Percentiles rank a stretch among this genome's conserved stretches.
Conservation (phyloP, 2,113 vertebrate species). For the Potamarius usumacintae region DNA sequence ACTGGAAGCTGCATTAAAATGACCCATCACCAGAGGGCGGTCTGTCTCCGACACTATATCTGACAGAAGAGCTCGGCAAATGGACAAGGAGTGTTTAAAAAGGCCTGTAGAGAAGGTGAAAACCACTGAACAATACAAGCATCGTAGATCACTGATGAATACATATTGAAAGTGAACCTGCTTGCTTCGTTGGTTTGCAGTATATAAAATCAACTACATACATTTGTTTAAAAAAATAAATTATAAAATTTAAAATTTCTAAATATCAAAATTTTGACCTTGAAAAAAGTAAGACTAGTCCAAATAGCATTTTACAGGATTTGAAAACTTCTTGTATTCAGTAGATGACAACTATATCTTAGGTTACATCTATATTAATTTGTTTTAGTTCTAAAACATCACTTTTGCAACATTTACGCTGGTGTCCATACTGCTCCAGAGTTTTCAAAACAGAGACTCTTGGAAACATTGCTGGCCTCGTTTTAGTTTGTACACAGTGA, state of each 20-base stretch:
- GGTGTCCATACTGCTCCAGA: too few relatives aligned
- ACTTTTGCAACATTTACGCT: too few relatives aligned
- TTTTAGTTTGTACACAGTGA: too few relatives aligned
- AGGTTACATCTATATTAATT: too few relatives aligned
- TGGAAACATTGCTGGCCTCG: too few relatives aligned
- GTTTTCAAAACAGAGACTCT: too few relatives aligned
- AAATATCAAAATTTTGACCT: background rate
- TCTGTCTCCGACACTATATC: constrained; percentile 87
- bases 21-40: constrained; percentile 88
- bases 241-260: background rate
- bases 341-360: background rate
- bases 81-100: constrained; percentile 94
- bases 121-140: background rate
- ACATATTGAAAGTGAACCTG: background rate
- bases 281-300: background rate
- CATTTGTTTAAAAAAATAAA: background rate
- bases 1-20: constrained; percentile 87
- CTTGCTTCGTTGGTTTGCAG: background rate
- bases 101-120: constrained; percentile 75
- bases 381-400: too few relatives aligned
- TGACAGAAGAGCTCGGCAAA: constrained; percentile 91
- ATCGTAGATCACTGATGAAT: background rate
- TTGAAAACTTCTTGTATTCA: background rate
- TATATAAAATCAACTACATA: background rate
- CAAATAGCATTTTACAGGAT: background rate